Conservation (phyloP, 2,888 invertebrate genomes). For the Mesodorylaimus sp. region DNA sequence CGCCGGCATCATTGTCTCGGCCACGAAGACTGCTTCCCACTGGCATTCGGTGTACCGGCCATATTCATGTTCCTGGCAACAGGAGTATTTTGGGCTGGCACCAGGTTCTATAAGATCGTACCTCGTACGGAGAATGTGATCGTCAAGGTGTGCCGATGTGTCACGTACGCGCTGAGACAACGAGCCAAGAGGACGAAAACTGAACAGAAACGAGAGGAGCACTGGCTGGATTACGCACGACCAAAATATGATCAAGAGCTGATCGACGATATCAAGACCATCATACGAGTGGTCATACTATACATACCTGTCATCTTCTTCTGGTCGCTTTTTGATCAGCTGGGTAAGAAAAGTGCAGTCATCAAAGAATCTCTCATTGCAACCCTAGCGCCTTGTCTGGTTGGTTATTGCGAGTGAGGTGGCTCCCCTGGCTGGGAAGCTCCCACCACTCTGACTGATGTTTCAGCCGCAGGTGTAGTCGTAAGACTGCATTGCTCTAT, state of each 20-base stretch:
- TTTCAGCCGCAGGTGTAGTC: no score
- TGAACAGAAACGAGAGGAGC: constrained; percentile 30
- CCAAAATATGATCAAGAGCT: constrained; percentile 46
- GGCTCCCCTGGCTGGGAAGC: constrained; percentile 32
- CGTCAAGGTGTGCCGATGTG: background rate
- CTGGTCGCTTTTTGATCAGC: constrained; percentile 39
- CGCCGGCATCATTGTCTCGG: constrained; percentile 22
- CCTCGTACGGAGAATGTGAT: background rate
- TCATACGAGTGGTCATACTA: constrained; percentile 31
- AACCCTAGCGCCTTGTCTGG: no score
- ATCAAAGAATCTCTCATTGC: no score
- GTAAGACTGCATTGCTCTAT: constrained; percentile 50
- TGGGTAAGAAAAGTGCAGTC: no score
- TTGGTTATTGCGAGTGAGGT: constrained; percentile 31
- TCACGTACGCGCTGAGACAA: background rate
- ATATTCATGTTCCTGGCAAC: constrained; percentile 19
- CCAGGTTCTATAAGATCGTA: background rate
- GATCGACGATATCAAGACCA: constrained; percentile 30
- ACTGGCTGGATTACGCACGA: constrained; percentile 79
- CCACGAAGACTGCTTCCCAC: constrained; percentile 24
- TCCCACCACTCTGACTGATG: no score
- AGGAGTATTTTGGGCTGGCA: constrained; percentile 9
- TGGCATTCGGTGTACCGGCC: constrained; percentile 23
- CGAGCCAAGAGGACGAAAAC: background rate
- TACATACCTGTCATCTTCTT: constrained; percentile 37